Percentiles rank a stretch among this genome's conserved stretches.
Conservation (phyloP, 2,888 invertebrate genomes). For the Thalpophila matura region DNA sequence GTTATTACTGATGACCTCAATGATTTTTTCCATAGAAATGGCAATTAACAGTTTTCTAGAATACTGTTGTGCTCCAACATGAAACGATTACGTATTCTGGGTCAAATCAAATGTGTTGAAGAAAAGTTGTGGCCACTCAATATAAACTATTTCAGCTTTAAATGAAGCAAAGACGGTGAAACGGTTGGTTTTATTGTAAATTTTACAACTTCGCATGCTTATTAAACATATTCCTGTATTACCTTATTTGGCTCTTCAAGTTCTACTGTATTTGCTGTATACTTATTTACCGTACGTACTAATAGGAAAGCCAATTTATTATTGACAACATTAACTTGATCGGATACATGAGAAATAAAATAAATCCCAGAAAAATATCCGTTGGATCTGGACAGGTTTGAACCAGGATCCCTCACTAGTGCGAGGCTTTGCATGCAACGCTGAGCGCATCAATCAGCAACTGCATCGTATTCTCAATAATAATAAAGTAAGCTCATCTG, state of each 20-base stretch:
- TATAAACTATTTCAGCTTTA: neutral
- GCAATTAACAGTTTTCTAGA: too few species aligned
- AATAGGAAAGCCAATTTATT: constrained; percentile 42
- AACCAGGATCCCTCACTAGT: constrained; percentile 51
- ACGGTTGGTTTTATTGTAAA: constrained; percentile 13
- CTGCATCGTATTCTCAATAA: constrained; percentile 74
- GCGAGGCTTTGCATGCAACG: constrained; percentile 72
- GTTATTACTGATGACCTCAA: too few species aligned
- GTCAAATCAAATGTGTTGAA: neutral
- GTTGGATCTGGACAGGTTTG: constrained; percentile 38
- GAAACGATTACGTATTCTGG: neutral
- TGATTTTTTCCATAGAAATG: too few species aligned
- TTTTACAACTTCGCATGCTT: constrained; percentile 26
- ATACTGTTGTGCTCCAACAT: too few species aligned
- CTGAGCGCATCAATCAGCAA: constrained; percentile 76
- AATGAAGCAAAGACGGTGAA: neutral
- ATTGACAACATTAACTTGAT: constrained; percentile 44
- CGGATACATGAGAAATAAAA: constrained; percentile 47
- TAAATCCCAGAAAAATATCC: constrained; percentile 43
- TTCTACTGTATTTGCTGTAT: neutral
- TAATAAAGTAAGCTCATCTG: constrained; percentile 79
- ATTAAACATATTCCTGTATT: constrained; percentile 23
- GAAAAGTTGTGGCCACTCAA: neutral
- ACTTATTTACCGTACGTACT: constrained; percentile 5
- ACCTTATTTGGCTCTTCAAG: constrained; percentile 20